Conservation (phyloP, 2,797 vertebrate genomes). For the Astyanax mexicanus region DNA sequence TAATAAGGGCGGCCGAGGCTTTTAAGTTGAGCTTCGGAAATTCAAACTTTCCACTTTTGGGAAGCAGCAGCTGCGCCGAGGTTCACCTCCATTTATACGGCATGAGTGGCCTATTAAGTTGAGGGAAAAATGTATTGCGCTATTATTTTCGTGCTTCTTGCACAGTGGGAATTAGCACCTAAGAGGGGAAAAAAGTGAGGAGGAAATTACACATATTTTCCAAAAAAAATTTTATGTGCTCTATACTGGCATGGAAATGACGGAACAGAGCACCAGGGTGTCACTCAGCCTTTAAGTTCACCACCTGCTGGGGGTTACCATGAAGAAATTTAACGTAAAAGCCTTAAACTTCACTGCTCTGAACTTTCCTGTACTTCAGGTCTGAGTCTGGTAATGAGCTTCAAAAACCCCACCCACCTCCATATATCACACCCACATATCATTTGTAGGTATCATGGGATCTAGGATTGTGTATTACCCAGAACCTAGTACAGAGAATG, state of each 20-base stretch:
- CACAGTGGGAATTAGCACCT: conserved; percentile 7
- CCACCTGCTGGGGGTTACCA: neutral
- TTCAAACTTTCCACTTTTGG: neutral
- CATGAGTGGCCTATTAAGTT: conserved; percentile 30
- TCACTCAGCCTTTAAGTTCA: neutral
- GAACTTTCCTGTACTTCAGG: conserved; percentile 67
- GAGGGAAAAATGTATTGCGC: neutral
- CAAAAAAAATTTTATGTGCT: neutral
- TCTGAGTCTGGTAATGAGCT: conserved; percentile 67
- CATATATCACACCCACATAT: no score
- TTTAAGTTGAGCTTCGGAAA: conserved; percentile 29
- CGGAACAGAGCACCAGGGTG: conserved; percentile 6
- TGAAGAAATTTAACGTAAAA: conserved; percentile 64
- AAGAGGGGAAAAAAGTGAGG: conserved; percentile 1
- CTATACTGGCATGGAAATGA: conserved; percentile 12
- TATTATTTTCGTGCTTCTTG: conserved; percentile 8
- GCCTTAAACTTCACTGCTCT: conserved; percentile 71
- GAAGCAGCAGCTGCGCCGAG: conserved; percentile 6
- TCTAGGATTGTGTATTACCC: no score
- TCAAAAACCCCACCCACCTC: conserved; percentile 53
- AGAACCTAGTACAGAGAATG: no score
- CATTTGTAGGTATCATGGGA: conserved; percentile 10
- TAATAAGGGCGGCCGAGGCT: conserved; percentile 41
- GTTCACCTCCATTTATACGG: neutral
- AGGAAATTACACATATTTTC: neutral